Conservation (phyloP, 2,113 vertebrate species). For the Balaeniceps rex region DNA sequence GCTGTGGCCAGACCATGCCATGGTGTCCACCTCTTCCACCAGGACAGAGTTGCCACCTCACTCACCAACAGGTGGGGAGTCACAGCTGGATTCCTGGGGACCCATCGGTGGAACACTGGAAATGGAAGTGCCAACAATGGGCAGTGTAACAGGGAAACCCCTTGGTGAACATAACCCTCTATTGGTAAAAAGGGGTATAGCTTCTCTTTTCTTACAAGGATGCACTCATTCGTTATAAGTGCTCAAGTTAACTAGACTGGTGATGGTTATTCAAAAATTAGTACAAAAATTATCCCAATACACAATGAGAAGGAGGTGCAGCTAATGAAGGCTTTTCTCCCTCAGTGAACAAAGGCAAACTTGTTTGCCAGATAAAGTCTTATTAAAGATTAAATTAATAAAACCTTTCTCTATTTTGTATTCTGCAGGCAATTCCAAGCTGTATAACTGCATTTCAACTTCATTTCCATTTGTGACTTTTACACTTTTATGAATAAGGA, state of each 20-base stretch:
- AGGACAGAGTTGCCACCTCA: not conserved
- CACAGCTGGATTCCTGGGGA: not conserved
- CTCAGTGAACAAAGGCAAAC: not conserved
- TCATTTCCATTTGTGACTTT: not conserved
- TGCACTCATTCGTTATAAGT: not conserved
- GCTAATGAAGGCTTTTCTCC: not conserved
- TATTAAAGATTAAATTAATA: not conserved
- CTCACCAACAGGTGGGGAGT: not conserved
- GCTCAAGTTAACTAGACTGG: not conserved
- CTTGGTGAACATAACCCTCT: not conserved
- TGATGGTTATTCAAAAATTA: not conserved
- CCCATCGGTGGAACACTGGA: fast-evolving
- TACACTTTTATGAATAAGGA: not conserved
- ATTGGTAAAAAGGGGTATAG: not conserved
- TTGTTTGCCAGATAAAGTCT: not conserved
- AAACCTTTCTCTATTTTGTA: not conserved
- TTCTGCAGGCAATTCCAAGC: not conserved
- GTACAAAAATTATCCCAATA: not conserved
- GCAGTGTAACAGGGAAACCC: not conserved
- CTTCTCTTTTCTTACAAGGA: not conserved
- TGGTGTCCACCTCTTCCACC: not conserved
- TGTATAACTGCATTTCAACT: not conserved
- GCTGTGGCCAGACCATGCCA: not conserved
- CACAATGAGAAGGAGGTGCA: not conserved
- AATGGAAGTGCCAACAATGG: not conserved